Base-by-base conservation (phyloP, 2,797 vertebrate genomes). In the Martes flavigula region DNA sequence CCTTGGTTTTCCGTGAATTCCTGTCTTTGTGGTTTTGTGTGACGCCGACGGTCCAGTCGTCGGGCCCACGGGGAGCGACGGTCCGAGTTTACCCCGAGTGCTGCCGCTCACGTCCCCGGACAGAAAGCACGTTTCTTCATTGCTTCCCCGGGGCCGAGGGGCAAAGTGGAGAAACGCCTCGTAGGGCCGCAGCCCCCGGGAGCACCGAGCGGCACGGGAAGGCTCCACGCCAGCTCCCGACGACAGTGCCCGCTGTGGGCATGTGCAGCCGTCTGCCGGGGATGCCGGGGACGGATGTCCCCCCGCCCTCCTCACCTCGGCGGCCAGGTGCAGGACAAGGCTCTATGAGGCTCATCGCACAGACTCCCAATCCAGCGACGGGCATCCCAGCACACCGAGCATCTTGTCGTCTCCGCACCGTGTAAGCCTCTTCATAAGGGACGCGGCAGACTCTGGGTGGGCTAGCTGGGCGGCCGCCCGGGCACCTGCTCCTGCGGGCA, bases 141-240 rank as follows among this genome's bases (percentile, higher is more conserved):
- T 27, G 3, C 27, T 8, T 66, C 79, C 62, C 18, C 54, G 51
- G 87, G 91, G 54, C 23, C 32, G 17, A 60, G 20, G 14, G 8
- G 12, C 48, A 35, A 66, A 62, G 30, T 2, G 5, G 72, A 46
- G 6, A 20, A 32, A 7, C 18, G 43, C 46, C 7, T 32, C 1
- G 8, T 1, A 8, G 12, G 3, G 0, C 30, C 0, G 0, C 0
- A 5, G 60, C 14, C n/a, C 20, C 20, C 1, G 4, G 46, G 21
- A 3, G 1, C 46, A 46, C 5, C 11, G 30, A 27, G 17, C 88
- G 17, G 75, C 60, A 0, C 0, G 0, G 46, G 20, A 5, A 32
- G 66, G 27, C 9, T 87, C 86, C 11, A 0, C 3, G 9, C 48
- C 1, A 2, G 40, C 54, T 38, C 12, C 23, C 5, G 1, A 2